Base-by-base conservation (phyloP, 2,797 vertebrate genomes). In the Amniataba percoides region DNA sequence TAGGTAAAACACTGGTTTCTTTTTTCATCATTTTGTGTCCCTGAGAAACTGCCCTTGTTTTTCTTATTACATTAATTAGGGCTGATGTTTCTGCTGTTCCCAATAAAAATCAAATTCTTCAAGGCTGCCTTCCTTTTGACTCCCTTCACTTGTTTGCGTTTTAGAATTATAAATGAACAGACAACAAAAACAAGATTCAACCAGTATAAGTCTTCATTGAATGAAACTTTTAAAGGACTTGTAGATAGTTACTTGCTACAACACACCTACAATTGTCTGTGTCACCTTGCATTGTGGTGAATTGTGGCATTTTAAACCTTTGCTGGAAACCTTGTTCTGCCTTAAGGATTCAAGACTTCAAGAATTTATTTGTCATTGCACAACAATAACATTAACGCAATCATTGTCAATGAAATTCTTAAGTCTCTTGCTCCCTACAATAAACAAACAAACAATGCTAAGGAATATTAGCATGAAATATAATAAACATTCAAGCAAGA, bases 161-260 rank as follows among this genome's bases (percentile, higher is more conserved):
- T 67, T 18, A 25, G 0, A 5, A 23, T 63, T 23, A 25, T 34
- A n/a, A 40, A 39, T 31, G 0, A 69, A 40, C 2, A 21, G 0
- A 46, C 27, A 48, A 14, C 0, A 60, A 43, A 1, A 7, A 0
- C 45, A 61, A 58, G 31, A 58, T 42, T 71, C 7, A 51, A n/a
- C 56, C 52, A 21, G 13, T 25, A 43, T 45, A 25, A 45, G 7
- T 34, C 56, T 1, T 5, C 5, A 46, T 18, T 59, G 16, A 56
- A 66, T 71, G 15, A 5, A 52, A 53, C 21, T 53, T 53, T 59
- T 10, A 18, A 9, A 61, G 62, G 23, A 7, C 51, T 57, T 61
- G 46, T 39, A 23, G 23, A 0, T 6, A 8, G 13, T 27, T 36
- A 9, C 13, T 49, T 36, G 4, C 7, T 4, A 25, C n/a, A 40